Conservation (phyloP, 1,140 invertebrate genomes). For the Sycophila sp. region DNA sequence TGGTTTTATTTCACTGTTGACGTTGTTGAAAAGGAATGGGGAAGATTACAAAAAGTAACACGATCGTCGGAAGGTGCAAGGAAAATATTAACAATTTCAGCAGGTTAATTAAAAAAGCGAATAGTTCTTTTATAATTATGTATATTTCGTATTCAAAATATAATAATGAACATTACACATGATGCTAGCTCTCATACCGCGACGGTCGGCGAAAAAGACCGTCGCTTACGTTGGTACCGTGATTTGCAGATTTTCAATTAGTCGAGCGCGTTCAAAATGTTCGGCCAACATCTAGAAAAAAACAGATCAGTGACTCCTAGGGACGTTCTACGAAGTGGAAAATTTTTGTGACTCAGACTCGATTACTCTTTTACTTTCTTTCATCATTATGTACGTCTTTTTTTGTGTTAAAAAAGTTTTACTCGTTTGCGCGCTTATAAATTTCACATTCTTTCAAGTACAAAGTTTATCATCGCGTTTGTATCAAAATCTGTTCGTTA, state of each 20-base stretch:
- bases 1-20: no score
- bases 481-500: slow-evolving; percentile 51
- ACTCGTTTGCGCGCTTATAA: no score
- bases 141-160: slow-evolving; percentile 65
- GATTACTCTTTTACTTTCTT: not conserved
- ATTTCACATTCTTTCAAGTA: slow-evolving; percentile 2
- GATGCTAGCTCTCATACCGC: slow-evolving; percentile 56
- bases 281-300: slow-evolving; percentile 20
- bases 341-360: no score
- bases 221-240: slow-evolving; percentile 27
- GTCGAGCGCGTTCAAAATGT: not conserved
- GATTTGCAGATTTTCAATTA: slow-evolving; percentile 18
- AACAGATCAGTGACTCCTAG: slow-evolving; percentile 7
- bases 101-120: no score
- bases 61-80: no score
- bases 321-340: not conserved
- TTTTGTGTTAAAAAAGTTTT: slow-evolving; percentile 5
- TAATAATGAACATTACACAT: slow-evolving; percentile 65
- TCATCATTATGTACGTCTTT: not conserved
- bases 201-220: slow-evolving; percentile 50
- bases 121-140: slow-evolving; percentile 26
- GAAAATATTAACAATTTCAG: no score
- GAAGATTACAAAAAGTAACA: no score
- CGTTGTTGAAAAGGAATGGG: no score
- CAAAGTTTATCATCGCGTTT: slow-evolving; percentile 52